Base-by-base conservation (phyloP, 2,888 invertebrate species). In the Dione juno region DNA sequence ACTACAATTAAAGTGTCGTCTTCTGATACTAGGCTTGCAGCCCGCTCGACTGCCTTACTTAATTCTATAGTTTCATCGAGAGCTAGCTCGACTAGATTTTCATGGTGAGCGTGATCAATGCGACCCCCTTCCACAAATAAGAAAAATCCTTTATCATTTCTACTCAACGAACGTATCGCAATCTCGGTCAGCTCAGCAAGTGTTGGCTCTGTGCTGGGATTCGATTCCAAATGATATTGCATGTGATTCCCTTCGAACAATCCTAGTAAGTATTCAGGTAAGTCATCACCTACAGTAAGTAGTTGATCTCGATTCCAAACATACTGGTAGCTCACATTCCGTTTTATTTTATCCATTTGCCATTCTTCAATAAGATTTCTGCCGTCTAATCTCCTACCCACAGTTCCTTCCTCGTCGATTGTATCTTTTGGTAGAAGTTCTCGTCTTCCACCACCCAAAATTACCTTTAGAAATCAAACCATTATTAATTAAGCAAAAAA, bases 1-100 rank as follows among this genome's bases (percentile, higher is more conserved):
- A 96, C 97, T 21, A 97, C 94, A 13, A 97, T 93, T 52, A 98
- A 88, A 0, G 97, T 97, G 73, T 98, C 97, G 0, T 95, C 89
- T 40, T 89, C 88, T 53, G 87, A 66, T 19, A 89, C 80, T 71
- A 89, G 84, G 64, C 74, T 79, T 28, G 90, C 78, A 5, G 97
- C 88, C 64, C 84, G 84, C 50, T 71, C 75, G 52, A 96, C 92
- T 41, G 97, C 95, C 16, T 89, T 87, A 74, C 94, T 94, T 78
- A 96, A 88, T 79, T 95, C 95, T 0, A 96, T 84, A 0, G 96
- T 95, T 83, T 97, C 97, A 75, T 95, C 94, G 1, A 97, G 85
- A 0, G 97, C 95, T 41, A 93, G 87, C 59, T 88, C 91, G 0
- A 94, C 95, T 74, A 81, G 80, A 74, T 90, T 94, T 0, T 90